Evolutionary conservation across 92 coral and sea anemone species (phyloP), one percentile per base, ranked within the genome.

Genomic region (Zoanthus sansibaricus): DNA sequence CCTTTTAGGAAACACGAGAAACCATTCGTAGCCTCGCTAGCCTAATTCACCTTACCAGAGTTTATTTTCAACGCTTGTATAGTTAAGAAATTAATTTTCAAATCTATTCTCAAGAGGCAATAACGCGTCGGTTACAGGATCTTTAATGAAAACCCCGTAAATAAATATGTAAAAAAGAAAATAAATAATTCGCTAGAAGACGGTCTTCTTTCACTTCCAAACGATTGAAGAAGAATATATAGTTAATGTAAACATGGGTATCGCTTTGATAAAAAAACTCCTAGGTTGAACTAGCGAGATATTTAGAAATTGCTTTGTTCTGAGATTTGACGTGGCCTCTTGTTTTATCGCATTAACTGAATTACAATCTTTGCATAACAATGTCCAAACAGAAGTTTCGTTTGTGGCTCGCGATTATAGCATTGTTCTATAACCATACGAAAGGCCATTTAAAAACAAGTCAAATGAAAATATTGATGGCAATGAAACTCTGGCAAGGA

Each of bases 291-390:
- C 86, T 33, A 88, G 93, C 78, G 77, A 88, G 94, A 91, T 91
- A 94, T 93, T 94, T 93, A 94, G 94, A 94, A 94, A 94, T 93
- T 93, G 94, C 94, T 94, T 95, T 95, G 96, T 95, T 97, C 94
- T 72, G 42, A 68, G 68, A 45, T 86, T 92, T 97, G 98, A 97
- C 98, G 96, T 93, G 90, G 92, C 93, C 93, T 91, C 98, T 94
- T 95, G 97, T 93, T 92, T 93, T 93, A 94, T 93, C 95, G 96
- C 99, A 95, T 97, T 95, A 97, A 95, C 90, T 93, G 98, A 97
- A 97, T 97, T 95, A 97, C 99, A 79, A 94, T 90, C 95, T 97
- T 97, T 93, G 98, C 99, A 97, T 97, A 93, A 97, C 99, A 97
- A 97, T 95, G 87, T 42, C 75, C 77, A 84, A 87, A 83, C 92